Evolutionary conservation across 2,888 invertebrate species (phyloP).

Genomic region (Chymomyza procnemis): DNA sequence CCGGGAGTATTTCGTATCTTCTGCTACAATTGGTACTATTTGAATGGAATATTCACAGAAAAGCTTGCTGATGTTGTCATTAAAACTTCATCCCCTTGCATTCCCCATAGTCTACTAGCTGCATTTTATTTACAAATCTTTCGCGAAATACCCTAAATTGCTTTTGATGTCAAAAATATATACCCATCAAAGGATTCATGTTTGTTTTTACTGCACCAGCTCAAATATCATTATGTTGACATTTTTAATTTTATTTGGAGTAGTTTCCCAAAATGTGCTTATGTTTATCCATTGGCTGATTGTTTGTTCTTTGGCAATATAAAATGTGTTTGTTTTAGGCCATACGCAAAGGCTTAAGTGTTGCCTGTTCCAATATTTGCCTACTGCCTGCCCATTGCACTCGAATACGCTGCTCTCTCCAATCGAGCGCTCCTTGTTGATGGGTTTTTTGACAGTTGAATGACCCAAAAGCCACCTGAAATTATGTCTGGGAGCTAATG

Average conservation of each 20-base stretch:
- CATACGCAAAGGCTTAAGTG: slow-evolving; percentile 43
- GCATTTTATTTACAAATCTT: not conserved
- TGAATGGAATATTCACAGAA: too few species aligned
- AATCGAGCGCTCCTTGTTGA: slow-evolving; percentile 20
- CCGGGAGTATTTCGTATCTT: too few species aligned
- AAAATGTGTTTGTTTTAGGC: slow-evolving; percentile 57
- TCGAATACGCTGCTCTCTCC: slow-evolving; percentile 34
- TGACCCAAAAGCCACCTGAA: slow-evolving; percentile 36
- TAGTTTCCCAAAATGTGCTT: slow-evolving; percentile 31
- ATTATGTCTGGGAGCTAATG: slow-evolving; percentile 37
- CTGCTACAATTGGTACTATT: too few species aligned
- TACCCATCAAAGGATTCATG: not conserved
- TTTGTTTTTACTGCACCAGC: slow-evolving; percentile 7
- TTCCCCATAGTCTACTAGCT: not conserved
- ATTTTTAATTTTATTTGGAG: slow-evolving; percentile 43
- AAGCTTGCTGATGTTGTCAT: too few species aligned
- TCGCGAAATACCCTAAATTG: not conserved
- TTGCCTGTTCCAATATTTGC: slow-evolving; percentile 58
- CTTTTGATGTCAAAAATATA: not conserved
- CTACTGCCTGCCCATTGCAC: slow-evolving; percentile 24
- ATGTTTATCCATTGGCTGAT: slow-evolving; percentile 4
- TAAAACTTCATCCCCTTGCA: too few species aligned
- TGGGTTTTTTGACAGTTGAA: slow-evolving; percentile 50
- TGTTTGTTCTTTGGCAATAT: slow-evolving; percentile 25
- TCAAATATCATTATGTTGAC: slow-evolving; percentile 59